phyloP scores from a whole-genome alignment of 1,140 invertebrate species.

The Papilio dardanus region DNA sequence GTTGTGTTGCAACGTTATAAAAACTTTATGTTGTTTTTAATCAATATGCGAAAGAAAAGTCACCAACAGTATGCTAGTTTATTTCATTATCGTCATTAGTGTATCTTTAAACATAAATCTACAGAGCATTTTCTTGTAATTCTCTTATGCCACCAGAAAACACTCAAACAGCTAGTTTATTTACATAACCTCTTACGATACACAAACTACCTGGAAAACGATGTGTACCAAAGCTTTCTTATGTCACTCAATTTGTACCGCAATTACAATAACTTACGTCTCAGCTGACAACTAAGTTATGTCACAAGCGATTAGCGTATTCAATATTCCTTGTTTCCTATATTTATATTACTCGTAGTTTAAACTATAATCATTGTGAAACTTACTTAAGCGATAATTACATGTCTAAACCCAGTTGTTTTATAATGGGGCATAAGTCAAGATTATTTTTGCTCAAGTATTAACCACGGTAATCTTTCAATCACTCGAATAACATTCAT shows the following conservation, averaged over 20 bases:
- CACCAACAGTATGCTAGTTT: background rate
- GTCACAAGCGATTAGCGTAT: background rate
- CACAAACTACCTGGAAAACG: background rate
- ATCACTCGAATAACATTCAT: no score
- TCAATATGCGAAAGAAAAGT: no score
- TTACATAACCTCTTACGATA: conserved; percentile 16
- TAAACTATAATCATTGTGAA: conserved; percentile 2
- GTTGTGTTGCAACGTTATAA: background rate
- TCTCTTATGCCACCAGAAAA: background rate
- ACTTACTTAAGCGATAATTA: background rate
- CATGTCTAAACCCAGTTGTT: background rate
- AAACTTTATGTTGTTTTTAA: background rate
- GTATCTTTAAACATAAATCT: background rate
- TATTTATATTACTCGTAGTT: background rate
- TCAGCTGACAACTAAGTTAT: background rate
- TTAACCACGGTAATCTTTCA: no score
- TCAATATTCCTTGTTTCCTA: background rate
- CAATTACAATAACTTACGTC: conserved; percentile 4
- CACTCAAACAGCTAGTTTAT: background rate
- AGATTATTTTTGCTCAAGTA: background rate
- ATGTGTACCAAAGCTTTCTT: background rate
- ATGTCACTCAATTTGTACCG: background rate
- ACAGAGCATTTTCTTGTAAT: background rate
- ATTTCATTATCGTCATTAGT: no score
- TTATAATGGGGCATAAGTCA: background rate